Evolutionary conservation across 2,888 invertebrate genomes (phyloP), one percentile per base, ranked within the genome.

Genomic region (Scelioninae gen. 2): DNA sequence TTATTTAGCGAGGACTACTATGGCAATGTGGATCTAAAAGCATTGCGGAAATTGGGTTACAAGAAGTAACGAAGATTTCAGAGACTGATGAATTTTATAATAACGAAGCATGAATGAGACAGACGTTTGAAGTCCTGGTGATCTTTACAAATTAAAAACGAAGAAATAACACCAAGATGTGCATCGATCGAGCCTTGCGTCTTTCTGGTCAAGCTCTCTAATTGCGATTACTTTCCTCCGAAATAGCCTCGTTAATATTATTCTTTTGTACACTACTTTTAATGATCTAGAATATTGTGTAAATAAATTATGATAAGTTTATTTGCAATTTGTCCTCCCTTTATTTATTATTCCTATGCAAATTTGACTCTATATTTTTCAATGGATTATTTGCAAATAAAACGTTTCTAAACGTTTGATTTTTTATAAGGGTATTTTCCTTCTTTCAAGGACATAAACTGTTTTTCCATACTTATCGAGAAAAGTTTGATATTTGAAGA

Each of bases 21-120:
- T 87, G 95, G 95, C 79, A 95, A 95, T 84, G 92, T 95, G 82
- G 95, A 96, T 87, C 89, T 96, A 79, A 96, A 96, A 88, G 92
- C 93, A 71, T 88, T 95, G 83, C 93, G 93, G 89, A 95, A 95
- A 86, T 87, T 92, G 88, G 94, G 94, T 85, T 91, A 90, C 87
- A 91, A 88, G 88, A 89, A 85, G 78, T 86, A 81, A 74, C 55
- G 58, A 64, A 63, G 50, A 58, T 63, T 58, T 73, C 65, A 50
- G 50, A 69, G 64, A 72, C 57, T 72, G 71, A 72, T 37, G 52
- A 58, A 55, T 25, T 45, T 16, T 39, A 63, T 53, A 9, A 61
- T 22, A 46, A 28, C 11, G 45, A 73, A 65, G 7, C 45, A 52
- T 52, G 25, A 61, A 46, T 10, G 41, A 43, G 60, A 67, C 25